These are phyloP conservation scores for Fratercula arctica DNA, from an alignment of 2,797 vertebrate genomes.

Conservation along the genomic window DNA sequence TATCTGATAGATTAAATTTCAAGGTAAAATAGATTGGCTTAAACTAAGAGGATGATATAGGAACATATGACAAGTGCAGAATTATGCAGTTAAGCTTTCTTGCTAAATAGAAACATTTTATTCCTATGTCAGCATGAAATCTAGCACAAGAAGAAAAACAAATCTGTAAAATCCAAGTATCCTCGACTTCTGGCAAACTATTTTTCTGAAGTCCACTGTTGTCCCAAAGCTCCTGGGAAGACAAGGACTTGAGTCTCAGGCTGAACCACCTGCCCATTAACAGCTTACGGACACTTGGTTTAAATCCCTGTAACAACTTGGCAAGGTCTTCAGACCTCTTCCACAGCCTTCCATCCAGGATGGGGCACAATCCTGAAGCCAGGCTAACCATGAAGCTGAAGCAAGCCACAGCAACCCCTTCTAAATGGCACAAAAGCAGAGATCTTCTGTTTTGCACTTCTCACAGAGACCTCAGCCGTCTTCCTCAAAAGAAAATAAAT, in stretches of 20 bases:
- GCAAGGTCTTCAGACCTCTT: not conserved
- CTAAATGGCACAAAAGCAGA: not conserved
- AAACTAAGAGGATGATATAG: not conserved
- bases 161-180: not conserved
- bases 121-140: not conserved
- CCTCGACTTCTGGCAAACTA: not conserved
- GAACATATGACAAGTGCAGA: not conserved
- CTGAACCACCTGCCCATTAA: not conserved
- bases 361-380: not conserved
- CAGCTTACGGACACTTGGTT: not conserved
- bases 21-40: not conserved
- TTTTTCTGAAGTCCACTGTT: not conserved
- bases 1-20: not conserved
- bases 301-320: not conserved
- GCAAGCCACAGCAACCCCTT: not conserved
- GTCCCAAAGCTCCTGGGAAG: not conserved
- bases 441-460: not conserved
- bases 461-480: not conserved
- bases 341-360: not conserved
- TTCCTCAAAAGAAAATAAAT: not conserved
- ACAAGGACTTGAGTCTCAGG: not conserved
- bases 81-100: not conserved
- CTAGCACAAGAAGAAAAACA: not conserved
- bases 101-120: not conserved
- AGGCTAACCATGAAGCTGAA: not conserved